Percentiles rank a stretch among this genome's conserved stretches.
phyloP scores from a whole-genome alignment of 2,113 vertebrate species.

The Heloderma charlesbogerti region DNA sequence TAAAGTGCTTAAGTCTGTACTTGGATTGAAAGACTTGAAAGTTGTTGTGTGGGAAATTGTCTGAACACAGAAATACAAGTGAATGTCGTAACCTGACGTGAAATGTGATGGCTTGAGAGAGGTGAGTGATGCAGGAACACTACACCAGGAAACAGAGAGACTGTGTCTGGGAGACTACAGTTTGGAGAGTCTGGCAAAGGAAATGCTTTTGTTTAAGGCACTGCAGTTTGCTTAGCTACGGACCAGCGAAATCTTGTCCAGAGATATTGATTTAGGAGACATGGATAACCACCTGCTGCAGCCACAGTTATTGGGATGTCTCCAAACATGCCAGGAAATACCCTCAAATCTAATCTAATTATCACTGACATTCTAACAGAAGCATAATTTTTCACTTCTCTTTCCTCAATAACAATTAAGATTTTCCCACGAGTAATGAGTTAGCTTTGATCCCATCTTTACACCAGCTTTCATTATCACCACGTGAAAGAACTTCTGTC shows the following conservation, averaged over 20 bases:
- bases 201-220: slow-evolving; percentile 9
- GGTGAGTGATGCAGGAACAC: not conserved
- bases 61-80: slow-evolving; percentile 23
- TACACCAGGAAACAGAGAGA: slow-evolving; percentile 7
- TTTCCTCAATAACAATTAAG: slow-evolving; percentile 61
- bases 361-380: slow-evolving; percentile 24
- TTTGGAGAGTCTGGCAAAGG: not conserved
- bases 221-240: slow-evolving; percentile 12
- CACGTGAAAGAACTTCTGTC: slow-evolving; percentile 54
- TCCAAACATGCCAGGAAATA: slow-evolving; percentile 15
- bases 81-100: not conserved
- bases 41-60: not conserved
- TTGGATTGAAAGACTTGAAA: slow-evolving; percentile 37
- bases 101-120: not conserved
- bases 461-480: slow-evolving; percentile 35
- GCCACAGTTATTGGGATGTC: slow-evolving; percentile 24
- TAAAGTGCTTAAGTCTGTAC: slow-evolving; percentile 3
- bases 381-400: slow-evolving; percentile 51
- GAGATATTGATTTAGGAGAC: slow-evolving; percentile 21
- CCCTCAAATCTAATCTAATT: slow-evolving; percentile 54
- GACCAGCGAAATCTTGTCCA: slow-evolving; percentile 1
- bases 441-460: slow-evolving; percentile 62
- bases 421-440: not conserved
- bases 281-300: not conserved
- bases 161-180: not conserved